Evolutionary conservation across 2,888 invertebrate genomes (phyloP).

Genomic region (Morinoia aosen): DNA sequence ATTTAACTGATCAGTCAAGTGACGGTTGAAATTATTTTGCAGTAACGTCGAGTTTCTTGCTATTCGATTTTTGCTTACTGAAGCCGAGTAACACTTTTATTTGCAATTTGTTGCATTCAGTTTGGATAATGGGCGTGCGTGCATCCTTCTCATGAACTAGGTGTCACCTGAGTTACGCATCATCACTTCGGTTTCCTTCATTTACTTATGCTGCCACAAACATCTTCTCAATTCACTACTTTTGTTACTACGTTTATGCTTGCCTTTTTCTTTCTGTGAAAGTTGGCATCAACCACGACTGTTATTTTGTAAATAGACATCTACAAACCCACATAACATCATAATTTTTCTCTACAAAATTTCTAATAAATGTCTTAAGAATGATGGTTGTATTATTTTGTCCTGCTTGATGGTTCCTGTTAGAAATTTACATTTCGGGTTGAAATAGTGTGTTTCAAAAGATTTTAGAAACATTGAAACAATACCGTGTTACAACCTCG

Average conservation of each 20-base stretch:
- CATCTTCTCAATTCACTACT: neutral
- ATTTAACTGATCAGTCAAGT: neutral
- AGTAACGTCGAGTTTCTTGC: neutral
- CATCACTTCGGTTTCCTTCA: neutral
- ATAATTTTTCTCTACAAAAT: slow-evolving; percentile 58
- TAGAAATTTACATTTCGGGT: no score
- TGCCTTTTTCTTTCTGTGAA: slow-evolving; percentile 34
- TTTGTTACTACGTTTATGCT: neutral
- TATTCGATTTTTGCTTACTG: neutral
- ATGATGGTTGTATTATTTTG: slow-evolving; percentile 45
- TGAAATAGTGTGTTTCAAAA: no score
- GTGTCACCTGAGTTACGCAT: neutral
- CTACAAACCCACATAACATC: slow-evolving; percentile 46
- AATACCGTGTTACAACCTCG: no score
- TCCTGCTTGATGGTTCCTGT: neutral
- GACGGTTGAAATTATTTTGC: neutral
- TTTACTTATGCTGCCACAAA: neutral
- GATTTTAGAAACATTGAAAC: no score
- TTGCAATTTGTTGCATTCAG: neutral
- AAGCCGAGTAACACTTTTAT: neutral
- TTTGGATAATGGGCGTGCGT: neutral
- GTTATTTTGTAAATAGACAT: slow-evolving; percentile 45
- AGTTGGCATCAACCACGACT: slow-evolving; percentile 19
- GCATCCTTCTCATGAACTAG: neutral
- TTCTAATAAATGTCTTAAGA: slow-evolving; percentile 59